A percentile compares a stretch with the other conserved stretches of the same genome.
Evolutionary conservation across 2,113 vertebrate species (phyloP).

Genomic region (Aspiorhynchus laticeps): DNA sequence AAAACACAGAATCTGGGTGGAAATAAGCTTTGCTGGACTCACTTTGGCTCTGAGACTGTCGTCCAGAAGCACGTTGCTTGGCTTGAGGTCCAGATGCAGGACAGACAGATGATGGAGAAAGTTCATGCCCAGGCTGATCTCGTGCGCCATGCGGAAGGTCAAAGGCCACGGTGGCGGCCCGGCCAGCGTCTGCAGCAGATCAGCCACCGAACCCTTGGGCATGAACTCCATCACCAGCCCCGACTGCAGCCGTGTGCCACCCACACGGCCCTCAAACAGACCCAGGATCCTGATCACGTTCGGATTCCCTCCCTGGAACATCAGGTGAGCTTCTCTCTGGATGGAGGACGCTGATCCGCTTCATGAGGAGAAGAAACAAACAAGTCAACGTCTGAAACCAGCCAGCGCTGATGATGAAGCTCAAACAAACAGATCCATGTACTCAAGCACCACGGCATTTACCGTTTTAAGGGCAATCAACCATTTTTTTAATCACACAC

Average conservation of each 20-base stretch:
- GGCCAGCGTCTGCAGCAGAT: conserved; percentile 62
- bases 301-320: conserved; percentile 65
- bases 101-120: conserved; percentile 77
- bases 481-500: too few species aligned
- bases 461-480: too few species aligned
- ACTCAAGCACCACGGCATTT: too few species aligned
- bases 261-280: conserved; percentile 59
- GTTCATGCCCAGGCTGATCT: conserved; percentile 82
- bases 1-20: too few species aligned
- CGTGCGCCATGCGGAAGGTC: conserved; percentile 71
- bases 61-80: conserved; percentile 78
- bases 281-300: conserved; percentile 68
- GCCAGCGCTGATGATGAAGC: not conserved
- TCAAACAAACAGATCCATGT: too few species aligned
- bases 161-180: conserved; percentile 70
- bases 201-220: conserved; percentile 79
- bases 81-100: conserved; percentile 79
- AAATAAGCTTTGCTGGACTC: too few species aligned
- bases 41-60: conserved; percentile 70
- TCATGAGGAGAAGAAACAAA: not conserved
- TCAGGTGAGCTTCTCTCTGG: conserved; percentile 66
- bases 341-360: conserved; percentile 38
- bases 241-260: conserved; percentile 36
- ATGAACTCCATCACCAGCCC: conserved; percentile 83
- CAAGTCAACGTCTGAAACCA: not conserved